Evolutionary conservation across 2,888 invertebrate genomes (phyloP).

Genomic region (Drosophila mercatorum): DNA sequence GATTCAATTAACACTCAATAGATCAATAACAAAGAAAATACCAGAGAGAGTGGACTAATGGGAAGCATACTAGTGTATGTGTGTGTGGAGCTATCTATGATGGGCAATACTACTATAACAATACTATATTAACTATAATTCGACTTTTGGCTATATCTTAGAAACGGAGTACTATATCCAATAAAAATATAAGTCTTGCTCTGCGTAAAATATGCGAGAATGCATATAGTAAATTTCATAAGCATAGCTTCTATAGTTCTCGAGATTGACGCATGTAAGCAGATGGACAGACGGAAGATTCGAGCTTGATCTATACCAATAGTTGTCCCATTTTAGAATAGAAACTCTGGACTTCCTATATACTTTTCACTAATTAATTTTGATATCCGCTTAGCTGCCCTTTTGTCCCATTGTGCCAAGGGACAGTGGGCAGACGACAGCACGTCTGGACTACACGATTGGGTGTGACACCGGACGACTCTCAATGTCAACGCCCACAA

Average conservation of each 20-base stretch:
- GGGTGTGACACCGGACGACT: slow-evolving; percentile 37
- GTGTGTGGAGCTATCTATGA: too few species aligned
- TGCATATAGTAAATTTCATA: neutral
- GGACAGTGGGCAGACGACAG: slow-evolving; percentile 42
- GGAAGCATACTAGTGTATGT: neutral
- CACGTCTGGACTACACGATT: slow-evolving; percentile 44
- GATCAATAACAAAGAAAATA: neutral
- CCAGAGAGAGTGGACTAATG: too few species aligned
- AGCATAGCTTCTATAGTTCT: neutral
- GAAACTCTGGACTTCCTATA: too few species aligned
- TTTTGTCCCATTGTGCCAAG: slow-evolving; percentile 10
- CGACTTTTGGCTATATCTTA: neutral
- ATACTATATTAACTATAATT: too few species aligned
- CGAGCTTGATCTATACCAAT: neutral
- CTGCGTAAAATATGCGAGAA: neutral
- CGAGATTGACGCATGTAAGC: neutral
- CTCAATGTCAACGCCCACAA: slow-evolving; percentile 73
- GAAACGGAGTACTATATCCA: neutral
- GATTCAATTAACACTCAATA: neutral
- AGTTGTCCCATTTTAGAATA: neutral
- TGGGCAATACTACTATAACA: too few species aligned
- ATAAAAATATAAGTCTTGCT: neutral
- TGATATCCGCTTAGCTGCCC: neutral
- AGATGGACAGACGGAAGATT: neutral
- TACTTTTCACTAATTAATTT: neutral